Conservation (phyloP, 1,140 invertebrate species). For the Drosophila tsacasi region DNA sequence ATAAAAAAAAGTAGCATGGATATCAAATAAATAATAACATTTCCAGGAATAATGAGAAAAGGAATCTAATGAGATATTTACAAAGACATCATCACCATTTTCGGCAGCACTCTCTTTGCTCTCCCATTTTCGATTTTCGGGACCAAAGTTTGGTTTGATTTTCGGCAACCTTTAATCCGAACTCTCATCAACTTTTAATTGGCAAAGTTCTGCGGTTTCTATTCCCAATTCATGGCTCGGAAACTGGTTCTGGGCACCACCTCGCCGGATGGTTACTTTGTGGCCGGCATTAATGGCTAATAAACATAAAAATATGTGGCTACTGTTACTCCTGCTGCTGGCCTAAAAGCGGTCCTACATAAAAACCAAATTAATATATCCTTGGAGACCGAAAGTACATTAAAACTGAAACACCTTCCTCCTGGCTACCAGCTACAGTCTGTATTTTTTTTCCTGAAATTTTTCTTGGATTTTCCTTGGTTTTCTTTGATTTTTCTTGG, state of each 20-base stretch:
- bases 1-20: background rate
- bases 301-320: slow-evolving; percentile 72
- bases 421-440: background rate
- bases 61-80: background rate
- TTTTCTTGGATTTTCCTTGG: background rate
- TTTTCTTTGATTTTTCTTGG: background rate
- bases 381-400: slow-evolving; percentile 74
- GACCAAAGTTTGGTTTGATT: slow-evolving; percentile 45
- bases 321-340: background rate
- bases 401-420: slow-evolving; percentile 27
- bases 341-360: slow-evolving; percentile 64
- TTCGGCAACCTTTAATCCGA: slow-evolving; percentile 58
- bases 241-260: background rate
- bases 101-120: background rate
- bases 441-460: background rate
- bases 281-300: slow-evolving; percentile 72
- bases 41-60: background rate
- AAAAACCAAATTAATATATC: slow-evolving; percentile 82
- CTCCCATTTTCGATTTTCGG: background rate
- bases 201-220: slow-evolving; percentile 57
- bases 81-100: background rate
- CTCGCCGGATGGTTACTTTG: slow-evolving; percentile 25
- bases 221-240: slow-evolving; percentile 11
- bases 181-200: slow-evolving; percentile 71
- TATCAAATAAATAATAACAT: background rate